These are phyloP conservation scores for Coracias cyanogaster DNA, from an alignment of 2,797 vertebrate genomes.

Conservation along the genomic window DNA sequence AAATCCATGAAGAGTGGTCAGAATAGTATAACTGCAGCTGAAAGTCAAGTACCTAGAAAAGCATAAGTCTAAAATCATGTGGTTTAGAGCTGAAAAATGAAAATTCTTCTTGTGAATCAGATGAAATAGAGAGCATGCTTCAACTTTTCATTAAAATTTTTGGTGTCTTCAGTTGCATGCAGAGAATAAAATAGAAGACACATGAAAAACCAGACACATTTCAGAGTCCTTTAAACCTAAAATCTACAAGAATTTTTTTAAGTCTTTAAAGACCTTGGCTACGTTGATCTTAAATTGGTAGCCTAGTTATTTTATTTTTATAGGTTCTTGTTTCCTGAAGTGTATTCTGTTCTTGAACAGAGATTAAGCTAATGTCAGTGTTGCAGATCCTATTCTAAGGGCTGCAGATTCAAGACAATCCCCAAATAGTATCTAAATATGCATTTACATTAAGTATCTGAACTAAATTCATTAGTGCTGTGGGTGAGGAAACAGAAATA, in stretches of 20 bases:
- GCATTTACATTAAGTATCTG: conserved; percentile 13
- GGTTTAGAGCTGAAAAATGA: neutral
- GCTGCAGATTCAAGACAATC: conserved; percentile 32
- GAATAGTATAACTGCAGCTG: neutral
- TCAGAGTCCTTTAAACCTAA: neutral
- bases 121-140: neutral
- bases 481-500: neutral
- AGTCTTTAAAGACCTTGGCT: conserved; percentile 15
- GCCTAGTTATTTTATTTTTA: conserved; percentile 19
- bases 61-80: neutral
- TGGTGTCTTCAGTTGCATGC: neutral
- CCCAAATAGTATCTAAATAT: conserved; percentile 56
- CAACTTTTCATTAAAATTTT: neutral
- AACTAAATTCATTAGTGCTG: neutral
- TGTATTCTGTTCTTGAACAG: conserved; percentile 42
- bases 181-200: neutral
- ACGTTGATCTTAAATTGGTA: conserved; percentile 46
- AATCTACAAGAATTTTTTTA: neutral
- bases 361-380: conserved; percentile 43
- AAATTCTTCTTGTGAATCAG: neutral
- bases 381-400: conserved; percentile 18
- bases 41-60: neutral
- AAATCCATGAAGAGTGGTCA: neutral
- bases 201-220: neutral
- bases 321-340: conserved; percentile 37